Conservation (phyloP, 2,888 invertebrate species). For the Trissolcus japonicus region DNA sequence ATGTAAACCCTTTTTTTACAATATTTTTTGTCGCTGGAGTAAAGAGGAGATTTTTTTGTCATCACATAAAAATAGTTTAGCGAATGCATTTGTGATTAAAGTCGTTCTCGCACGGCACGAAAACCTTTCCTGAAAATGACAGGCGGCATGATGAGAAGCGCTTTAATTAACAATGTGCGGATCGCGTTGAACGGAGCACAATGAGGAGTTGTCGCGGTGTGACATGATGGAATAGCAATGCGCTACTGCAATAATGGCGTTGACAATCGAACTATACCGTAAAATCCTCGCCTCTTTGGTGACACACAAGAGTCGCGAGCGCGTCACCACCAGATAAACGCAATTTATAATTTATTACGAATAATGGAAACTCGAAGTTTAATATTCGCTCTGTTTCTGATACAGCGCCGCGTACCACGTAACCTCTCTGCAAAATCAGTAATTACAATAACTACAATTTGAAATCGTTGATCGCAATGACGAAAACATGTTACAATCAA, state of each 20-base stretch:
- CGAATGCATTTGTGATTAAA: slow-evolving; percentile 55
- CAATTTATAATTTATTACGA: slow-evolving; percentile 54
- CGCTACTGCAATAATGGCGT: slow-evolving; percentile 52
- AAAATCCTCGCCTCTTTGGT: slow-evolving; percentile 52
- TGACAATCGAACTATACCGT: slow-evolving; percentile 54
- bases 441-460: slow-evolving; percentile 31
- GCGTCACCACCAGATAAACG: slow-evolving; percentile 49
- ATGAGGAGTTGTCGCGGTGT: slow-evolving; percentile 71
- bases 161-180: slow-evolving; percentile 73
- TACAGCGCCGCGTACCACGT: slow-evolving; percentile 9
- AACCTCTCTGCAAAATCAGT: slow-evolving; percentile 32
- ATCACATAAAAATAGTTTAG: slow-evolving; percentile 6
- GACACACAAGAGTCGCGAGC: slow-evolving; percentile 38
- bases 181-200: slow-evolving; percentile 70
- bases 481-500: background rate
- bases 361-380: slow-evolving; percentile 46
- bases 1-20: background rate
- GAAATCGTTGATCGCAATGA: slow-evolving; percentile 6
- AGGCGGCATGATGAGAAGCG: slow-evolving; percentile 67
- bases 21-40: background rate
- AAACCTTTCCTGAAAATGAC: slow-evolving; percentile 62
- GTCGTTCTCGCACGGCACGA: slow-evolving; percentile 53
- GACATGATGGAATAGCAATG: slow-evolving; percentile 57
- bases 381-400: slow-evolving; percentile 30
- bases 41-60: slow-evolving; percentile 21